These are phyloP conservation scores for Artibeus jamaicensis DNA, from an alignment of 2,797 vertebrate genomes.

Conservation along the genomic window DNA sequence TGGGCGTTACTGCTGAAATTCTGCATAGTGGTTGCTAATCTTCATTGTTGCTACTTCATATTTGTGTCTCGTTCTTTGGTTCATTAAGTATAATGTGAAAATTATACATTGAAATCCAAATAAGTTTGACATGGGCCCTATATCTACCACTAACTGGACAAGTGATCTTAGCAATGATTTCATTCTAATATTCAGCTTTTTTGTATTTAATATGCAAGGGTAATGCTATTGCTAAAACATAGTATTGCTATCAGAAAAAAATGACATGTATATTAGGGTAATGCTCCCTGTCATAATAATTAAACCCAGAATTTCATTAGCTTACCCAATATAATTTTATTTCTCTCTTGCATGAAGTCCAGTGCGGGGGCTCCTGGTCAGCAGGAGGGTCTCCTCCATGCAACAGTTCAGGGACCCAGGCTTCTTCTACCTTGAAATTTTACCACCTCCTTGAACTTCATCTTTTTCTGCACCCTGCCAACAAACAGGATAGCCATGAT, in stretches of 20 bases:
- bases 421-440: not conserved
- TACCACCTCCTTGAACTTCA: not conserved
- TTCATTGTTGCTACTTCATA: not conserved
- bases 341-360: not conserved
- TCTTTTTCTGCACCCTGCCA: not conserved
- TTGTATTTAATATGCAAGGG: not conserved
- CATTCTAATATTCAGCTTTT: not conserved
- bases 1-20: not conserved
- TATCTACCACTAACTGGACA: not conserved
- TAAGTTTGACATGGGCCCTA: not conserved
- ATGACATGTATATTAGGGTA: not conserved
- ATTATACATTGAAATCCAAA: not conserved
- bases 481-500: not conserved
- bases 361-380: not conserved
- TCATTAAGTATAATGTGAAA: slow-evolving; percentile 10
- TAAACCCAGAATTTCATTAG: not conserved
- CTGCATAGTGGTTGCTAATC: not conserved
- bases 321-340: not conserved
- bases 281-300: not conserved
- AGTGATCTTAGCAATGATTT: not conserved
- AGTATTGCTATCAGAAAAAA: not conserved
- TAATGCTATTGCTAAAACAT: not conserved
- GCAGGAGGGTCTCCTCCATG: not conserved
- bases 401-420: not conserved
- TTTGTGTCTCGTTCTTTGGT: not conserved